Conservation (phyloP, 2,113 vertebrate genomes). For the Rousettus leschenaultii region DNA sequence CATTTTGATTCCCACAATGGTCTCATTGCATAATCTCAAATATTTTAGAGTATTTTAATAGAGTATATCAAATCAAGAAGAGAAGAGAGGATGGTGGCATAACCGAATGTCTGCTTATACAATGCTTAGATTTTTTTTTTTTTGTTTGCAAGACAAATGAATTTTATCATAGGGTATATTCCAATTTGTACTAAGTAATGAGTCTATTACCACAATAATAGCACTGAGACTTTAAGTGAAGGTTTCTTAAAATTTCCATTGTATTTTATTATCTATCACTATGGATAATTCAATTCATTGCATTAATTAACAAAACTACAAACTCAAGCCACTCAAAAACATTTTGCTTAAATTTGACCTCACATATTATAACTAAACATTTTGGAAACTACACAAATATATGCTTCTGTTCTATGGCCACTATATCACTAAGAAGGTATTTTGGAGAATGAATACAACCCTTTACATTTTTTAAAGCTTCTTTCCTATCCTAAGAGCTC, state of each 20-base stretch:
- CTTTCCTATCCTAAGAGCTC: not conserved
- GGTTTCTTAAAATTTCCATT: not conserved
- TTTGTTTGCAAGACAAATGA: not conserved
- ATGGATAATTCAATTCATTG: not conserved
- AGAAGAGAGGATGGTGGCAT: not conserved
- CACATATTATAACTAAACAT: not conserved
- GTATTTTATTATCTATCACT: not conserved
- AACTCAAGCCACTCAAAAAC: not conserved
- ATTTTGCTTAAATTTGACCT: not conserved
- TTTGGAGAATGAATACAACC: not conserved
- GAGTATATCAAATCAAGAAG: not conserved
- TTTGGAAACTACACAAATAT: not conserved
- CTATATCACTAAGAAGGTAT: not conserved
- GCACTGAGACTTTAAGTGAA: not conserved
- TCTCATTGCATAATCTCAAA: not conserved
- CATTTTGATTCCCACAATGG: not conserved
- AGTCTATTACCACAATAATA: not conserved
- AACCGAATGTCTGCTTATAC: not conserved
- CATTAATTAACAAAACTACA: conserved; percentile 2
- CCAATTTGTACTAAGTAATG: not conserved
- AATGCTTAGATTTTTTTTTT: not conserved
- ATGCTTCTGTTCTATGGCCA: not conserved
- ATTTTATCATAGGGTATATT: not conserved
- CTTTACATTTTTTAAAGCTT: not conserved
- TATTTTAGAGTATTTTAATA: conserved; percentile 26